A percentile compares a stretch with the other conserved stretches of the same genome.
These are phyloP conservation scores for Pelvicachromis taeniatus DNA, from an alignment of 2,113 vertebrate species.

Conservation along the genomic window DNA sequence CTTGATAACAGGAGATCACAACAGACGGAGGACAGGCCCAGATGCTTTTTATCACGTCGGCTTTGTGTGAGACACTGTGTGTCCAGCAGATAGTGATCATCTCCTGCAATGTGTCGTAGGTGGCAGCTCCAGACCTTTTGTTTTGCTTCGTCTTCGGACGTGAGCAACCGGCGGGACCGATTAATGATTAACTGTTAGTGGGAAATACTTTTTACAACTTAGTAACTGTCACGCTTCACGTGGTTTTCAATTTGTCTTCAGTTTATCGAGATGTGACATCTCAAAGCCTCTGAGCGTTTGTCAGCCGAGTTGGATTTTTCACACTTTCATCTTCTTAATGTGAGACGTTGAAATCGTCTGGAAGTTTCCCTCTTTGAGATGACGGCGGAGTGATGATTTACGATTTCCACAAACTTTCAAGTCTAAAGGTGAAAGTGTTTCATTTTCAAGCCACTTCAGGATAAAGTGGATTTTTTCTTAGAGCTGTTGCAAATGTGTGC, in stretches of 20 bases:
- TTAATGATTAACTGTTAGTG: constrained; percentile 35
- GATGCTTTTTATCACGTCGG: background rate
- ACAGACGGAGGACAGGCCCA: background rate
- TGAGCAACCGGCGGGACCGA: background rate
- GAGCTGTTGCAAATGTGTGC: background rate
- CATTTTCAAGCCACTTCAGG: background rate
- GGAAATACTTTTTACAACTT: background rate
- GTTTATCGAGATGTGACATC: background rate
- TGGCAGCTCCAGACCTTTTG: background rate
- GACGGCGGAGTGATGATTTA: background rate
- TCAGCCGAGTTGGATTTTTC: background rate
- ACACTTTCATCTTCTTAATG: background rate
- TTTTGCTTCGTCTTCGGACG: background rate
- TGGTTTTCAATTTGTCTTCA: background rate
- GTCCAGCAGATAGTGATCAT: background rate
- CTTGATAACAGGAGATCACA: background rate
- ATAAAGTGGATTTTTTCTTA: background rate
- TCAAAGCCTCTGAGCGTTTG: background rate
- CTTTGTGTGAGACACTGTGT: background rate
- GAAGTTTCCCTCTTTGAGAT: background rate
- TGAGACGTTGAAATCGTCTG: background rate
- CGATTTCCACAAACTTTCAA: background rate
- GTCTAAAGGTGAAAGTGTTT: background rate
- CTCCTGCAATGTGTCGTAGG: background rate
- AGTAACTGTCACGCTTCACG: background rate